Evolutionary conservation across 2,113 vertebrate genomes (phyloP), one percentile per base, ranked within the genome.

Genomic region (Arvicanthis niloticus): DNA sequence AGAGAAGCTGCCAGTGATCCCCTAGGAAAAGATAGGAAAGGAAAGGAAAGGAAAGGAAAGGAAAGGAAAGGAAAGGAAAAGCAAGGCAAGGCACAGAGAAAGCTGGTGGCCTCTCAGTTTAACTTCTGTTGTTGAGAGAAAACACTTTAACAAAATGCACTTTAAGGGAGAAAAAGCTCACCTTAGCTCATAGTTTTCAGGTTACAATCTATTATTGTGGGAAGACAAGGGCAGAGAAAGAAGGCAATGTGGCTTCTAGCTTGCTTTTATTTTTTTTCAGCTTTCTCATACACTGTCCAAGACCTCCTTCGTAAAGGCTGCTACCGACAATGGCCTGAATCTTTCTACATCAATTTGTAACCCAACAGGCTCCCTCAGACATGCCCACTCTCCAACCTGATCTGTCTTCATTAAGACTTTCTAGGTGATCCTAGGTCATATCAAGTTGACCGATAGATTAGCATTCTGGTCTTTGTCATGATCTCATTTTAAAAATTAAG

Each of bases 1-100:
- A 96, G 56, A 21, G 53, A 34, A 82, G 24, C 45, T 86, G 95
- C 89, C 88, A 90, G 96, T 86, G 94, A 94, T 86, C 1, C 67
- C 88, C 91, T 96, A 91, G 85, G 75, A 31, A 21, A 65, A 72
- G n/a, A 62, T 94, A 93, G 13, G 0, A 17, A 48, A 29, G 31
- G 48, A 7, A 48, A 48, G 48, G 48, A 7, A 48, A 7, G 48
- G 48, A 7, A 31, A 68, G 62, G 86, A 89, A 62, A 42, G 4
- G 29, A 26, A 60, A 34, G 60, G 60, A 94, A 92, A 9, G 0
- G 60, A 21, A 94, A 93, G 13, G 0, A 11, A 51, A 31, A 13
- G 34, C 31, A 78, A 62, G 86, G 90, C 62, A 58, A 4, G 29
- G n/a, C 75, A 45, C 19, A 7, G 22, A 76, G 8, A 34, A 60